A percentile compares a stretch with the other conserved stretches of the same genome.
These are phyloP conservation scores for Colinus virginianus DNA, from an alignment of 2,113 vertebrate genomes.

Conservation along the genomic window DNA sequence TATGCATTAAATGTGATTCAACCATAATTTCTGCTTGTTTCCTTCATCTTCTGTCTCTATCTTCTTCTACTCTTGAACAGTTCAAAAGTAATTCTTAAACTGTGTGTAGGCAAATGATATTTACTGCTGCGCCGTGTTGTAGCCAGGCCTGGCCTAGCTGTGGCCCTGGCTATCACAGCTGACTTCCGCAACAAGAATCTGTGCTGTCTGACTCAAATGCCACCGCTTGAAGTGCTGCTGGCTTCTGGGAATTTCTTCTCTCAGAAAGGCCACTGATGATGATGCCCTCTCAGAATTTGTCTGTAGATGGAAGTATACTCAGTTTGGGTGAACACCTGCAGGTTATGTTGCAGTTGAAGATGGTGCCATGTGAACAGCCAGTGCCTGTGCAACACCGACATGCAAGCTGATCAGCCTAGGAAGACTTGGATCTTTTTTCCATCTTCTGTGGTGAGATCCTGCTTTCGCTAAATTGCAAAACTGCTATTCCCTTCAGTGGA, in stretches of 20 bases:
- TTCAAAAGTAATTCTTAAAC: neutral
- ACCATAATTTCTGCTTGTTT: accelerated
- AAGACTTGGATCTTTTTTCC: neutral
- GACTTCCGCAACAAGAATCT: neutral
- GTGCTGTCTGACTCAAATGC: neutral
- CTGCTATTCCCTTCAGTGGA: neutral
- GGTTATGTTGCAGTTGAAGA: neutral
- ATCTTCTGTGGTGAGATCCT: neutral
- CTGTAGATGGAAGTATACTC: neutral
- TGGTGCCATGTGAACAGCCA: neutral
- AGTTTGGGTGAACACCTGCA: neutral
- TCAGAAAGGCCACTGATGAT: accelerated
- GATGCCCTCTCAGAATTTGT: accelerated
- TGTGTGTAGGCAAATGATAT: neutral
- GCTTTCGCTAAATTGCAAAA: neutral
- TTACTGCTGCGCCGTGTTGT: accelerated
- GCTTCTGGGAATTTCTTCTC: neutral
- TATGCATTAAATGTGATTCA: neutral
- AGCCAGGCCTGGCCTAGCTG: neutral
- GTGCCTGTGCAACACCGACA: neutral
- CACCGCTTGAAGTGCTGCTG: neutral
- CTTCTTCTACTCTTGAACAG: neutral
- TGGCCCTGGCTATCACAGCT: accelerated
- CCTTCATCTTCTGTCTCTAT: neutral
- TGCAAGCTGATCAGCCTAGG: accelerated